Base-by-base conservation (phyloP, 2,113 vertebrate species). In the Carassius gibelio region DNA sequence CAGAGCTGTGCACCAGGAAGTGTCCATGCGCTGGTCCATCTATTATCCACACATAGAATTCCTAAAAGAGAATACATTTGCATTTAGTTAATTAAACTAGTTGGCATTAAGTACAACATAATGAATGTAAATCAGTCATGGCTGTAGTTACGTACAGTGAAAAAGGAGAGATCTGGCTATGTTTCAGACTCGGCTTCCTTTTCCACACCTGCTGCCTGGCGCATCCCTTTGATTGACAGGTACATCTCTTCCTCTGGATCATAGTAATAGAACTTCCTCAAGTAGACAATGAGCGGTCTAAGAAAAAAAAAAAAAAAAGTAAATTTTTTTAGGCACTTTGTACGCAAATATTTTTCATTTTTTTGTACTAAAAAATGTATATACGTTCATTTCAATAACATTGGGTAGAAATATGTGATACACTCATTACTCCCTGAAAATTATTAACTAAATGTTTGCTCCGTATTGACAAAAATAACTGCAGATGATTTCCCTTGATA, bases 201-300 rank as follows among this genome's bases (percentile, higher is more conserved):
- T 88, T 92, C 96, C 34, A 94, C 94, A 90, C 91, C 94, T 91
- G 96, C 94, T 92, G 94, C 91, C 89, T 94, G 93, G 88, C 95
- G 96, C 48, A 97, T 96, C 88, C 96, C 96, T 93, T 93, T 96
- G 89, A 96, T 94, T 0, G 95, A 94, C 75, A 97, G 94, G 84
- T 98, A 98, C 75, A 96, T 96, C 95, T 98, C 97, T 94, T 99
- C 97, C 92, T 98, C 97, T 0, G 97, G 96, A 91, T 99, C 97
- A 36, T 99, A 99, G 92, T 98, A 99, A 90, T 99, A 99, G 92
- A 99, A 99, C 94, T 98, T 98, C 89, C 96, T 95, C 92, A 99
- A 94, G 91, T 99, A 99, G 82, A 95, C 93, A 88, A 99, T 98
- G 84, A 99, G 94, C 75, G 97, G 96, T 90, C 97, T 99, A 92